Base-by-base conservation (phyloP, 2,888 invertebrate genomes). In the Agrochola lychnidis region DNA sequence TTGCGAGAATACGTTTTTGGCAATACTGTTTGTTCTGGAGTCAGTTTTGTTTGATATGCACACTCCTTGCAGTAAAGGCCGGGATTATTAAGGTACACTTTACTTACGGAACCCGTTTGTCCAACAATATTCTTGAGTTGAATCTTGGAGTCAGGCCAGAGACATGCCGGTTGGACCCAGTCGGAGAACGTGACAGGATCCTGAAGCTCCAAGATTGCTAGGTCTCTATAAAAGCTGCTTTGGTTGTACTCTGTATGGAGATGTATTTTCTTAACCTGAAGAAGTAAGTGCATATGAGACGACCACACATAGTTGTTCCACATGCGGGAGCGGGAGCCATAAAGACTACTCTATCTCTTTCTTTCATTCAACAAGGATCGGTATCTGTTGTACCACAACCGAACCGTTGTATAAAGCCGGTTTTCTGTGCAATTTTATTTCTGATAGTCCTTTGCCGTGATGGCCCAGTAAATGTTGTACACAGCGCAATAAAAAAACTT, bases 81-180 rank as follows among this genome's bases (percentile, higher is more conserved):
- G 19, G 40, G 1, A 19, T 4, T 40, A 56, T 19, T 19, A 42
- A 45, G 10, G 0, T 16, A n/a, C 1, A 30, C 22, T 45, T 10
- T 36, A 73, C 73, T 69, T 70, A 73, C 73, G 4, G 69, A 57
- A 70, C 73, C 73, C 4, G n/a, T 45, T 9, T 36, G 30, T 3
- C 69, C 73, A 36, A 57, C 45, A 36, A 73, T 36, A 5, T 30
- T 57, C n/a, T 14, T 19, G n/a, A 70, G 70, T n/a, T 73, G n/a
- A 57, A 45, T 70, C 1, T 73, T 57, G 1, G 45, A n/a, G 4
- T 73, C 57, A 36, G 73, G 19, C 73, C 73, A 73, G 14, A 73
- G n/a, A 36, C 73, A 73, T 5, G 45, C 73, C n/a, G 73, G 73
- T 70, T 73, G 70, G 9, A 73, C 56, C 73, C 69, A 70, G 2